phyloP scores from a whole-genome alignment of 2,888 invertebrate genomes.

The Torymus aiolomorphi region DNA sequence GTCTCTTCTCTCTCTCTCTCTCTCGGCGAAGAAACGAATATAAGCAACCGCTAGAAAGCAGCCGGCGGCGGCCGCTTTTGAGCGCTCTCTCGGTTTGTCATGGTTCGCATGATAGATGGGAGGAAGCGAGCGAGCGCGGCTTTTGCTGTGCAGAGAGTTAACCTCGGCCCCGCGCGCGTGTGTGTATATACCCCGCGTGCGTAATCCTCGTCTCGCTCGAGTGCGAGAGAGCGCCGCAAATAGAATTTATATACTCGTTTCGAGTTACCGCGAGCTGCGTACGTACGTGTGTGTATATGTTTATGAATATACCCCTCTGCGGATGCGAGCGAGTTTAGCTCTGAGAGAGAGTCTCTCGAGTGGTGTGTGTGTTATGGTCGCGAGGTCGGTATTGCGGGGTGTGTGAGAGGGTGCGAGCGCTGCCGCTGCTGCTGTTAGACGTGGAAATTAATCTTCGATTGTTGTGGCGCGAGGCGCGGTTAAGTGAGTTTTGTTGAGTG shows the following conservation, averaged over 20 bases:
- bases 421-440: too few species aligned
- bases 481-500: not conserved
- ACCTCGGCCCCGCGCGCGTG: constrained; percentile 20
- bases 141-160: constrained; percentile 15
- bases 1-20: constrained; percentile 60
- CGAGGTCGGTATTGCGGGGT: not conserved
- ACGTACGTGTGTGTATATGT: too few species aligned
- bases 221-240: constrained; percentile 45
- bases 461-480: constrained; percentile 6
- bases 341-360: not conserved
- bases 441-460: constrained; percentile 31
- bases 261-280: constrained; percentile 20
- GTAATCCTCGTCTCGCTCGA: constrained; percentile 24
- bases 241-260: constrained; percentile 54
- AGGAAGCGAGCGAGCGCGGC: constrained; percentile 63
- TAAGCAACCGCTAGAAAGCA: constrained; percentile 28
- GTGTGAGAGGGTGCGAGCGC: too few species aligned
- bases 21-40: constrained; percentile 64
- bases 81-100: constrained; percentile 72
- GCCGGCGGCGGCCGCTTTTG: constrained; percentile 73
- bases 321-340: too few species aligned
- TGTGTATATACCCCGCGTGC: not conserved
- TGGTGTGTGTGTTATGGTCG: not conserved
- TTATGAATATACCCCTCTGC: too few species aligned
- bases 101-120: constrained; percentile 74